These are phyloP conservation scores for Laticauda colubrina DNA, from an alignment of 2,113 vertebrate species.

Conservation along the genomic window DNA sequence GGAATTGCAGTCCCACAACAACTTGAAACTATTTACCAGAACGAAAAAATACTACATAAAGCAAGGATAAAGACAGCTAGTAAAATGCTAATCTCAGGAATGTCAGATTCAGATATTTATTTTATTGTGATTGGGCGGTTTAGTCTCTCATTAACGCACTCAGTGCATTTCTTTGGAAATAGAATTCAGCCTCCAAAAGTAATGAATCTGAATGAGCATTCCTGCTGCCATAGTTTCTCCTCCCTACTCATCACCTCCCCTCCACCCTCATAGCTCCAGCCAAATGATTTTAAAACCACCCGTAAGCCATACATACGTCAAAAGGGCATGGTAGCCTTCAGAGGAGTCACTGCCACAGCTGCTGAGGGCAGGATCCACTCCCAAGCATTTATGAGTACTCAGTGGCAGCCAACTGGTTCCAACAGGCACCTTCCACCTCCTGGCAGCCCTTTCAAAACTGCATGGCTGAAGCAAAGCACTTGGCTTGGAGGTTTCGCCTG, in stretches of 20 bases:
- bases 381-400: slow-evolving; percentile 19
- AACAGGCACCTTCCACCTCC: not conserved
- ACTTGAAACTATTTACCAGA: not conserved
- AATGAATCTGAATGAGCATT: rapidly evolving
- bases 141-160: not conserved
- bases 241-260: not conserved
- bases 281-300: not conserved
- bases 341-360: slow-evolving; percentile 17
- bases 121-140: not conserved
- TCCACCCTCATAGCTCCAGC: not conserved
- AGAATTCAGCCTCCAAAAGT: not conserved
- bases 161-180: not conserved
- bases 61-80: not conserved
- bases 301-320: slow-evolving; percentile 79
- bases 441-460: slow-evolving; percentile 34
- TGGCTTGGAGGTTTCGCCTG: slow-evolving; percentile 41
- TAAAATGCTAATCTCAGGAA: not conserved
- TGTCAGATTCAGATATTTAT: not conserved
- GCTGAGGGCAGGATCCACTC: not conserved
- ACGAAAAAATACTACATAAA: not conserved
- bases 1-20: not conserved
- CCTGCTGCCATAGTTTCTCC: not conserved
- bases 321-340: slow-evolving; percentile 76
- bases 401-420: slow-evolving; percentile 42
- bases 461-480: slow-evolving; percentile 54